These are phyloP conservation scores for Microchrysa polita DNA, from an alignment of 2,888 invertebrate genomes.

Conservation along the genomic window DNA sequence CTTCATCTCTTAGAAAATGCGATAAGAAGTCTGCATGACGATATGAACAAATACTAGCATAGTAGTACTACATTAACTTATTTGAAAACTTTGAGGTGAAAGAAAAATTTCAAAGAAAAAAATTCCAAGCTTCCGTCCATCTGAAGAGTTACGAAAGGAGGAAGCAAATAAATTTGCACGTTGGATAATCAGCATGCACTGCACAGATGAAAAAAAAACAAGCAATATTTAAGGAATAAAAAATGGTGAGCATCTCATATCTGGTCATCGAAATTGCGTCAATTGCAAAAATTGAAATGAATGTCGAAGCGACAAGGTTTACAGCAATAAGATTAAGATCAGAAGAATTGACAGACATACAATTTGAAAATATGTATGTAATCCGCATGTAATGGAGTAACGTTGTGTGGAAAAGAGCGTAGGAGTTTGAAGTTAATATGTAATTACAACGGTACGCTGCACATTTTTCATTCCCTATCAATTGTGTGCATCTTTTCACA, in stretches of 20 bases:
- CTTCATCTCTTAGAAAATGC: too few species aligned
- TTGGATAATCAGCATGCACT: constrained; percentile 36
- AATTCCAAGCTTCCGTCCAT: constrained; percentile 32
- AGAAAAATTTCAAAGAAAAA: constrained; percentile 8
- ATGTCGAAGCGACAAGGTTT: not conserved
- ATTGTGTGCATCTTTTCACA: not conserved
- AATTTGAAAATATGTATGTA: not conserved
- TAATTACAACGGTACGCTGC: not conserved
- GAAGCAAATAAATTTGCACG: constrained; percentile 43
- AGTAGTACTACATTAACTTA: not conserved
- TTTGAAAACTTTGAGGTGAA: not conserved
- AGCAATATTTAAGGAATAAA: not conserved
- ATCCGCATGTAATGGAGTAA: not conserved
- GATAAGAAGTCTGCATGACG: too few species aligned
- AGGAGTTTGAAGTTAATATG: not conserved
- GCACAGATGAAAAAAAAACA: too few species aligned
- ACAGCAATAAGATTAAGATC: too few species aligned
- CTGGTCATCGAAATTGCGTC: constrained; percentile 21
- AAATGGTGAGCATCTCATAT: not conserved
- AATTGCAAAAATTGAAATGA: not conserved
- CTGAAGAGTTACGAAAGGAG: constrained; percentile 40
- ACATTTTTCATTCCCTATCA: not conserved
- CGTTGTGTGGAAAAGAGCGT: not conserved
- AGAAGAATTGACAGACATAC: not conserved
- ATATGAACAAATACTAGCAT: too few species aligned